Base-by-base conservation (phyloP, 2,888 invertebrate genomes). In the Vandiemenella viatica region DNA sequence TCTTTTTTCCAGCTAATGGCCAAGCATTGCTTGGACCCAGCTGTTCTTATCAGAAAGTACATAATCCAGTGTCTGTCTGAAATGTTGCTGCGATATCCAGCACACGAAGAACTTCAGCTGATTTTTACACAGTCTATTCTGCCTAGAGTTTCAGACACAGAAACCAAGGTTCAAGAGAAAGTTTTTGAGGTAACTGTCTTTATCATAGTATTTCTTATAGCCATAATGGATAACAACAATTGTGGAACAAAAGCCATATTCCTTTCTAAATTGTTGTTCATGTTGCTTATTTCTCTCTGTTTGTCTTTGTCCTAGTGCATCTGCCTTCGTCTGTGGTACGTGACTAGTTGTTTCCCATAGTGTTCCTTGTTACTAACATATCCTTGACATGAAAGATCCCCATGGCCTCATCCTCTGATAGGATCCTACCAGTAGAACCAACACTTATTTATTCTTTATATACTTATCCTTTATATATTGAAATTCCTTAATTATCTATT, bases 121-220 rank as follows among this genome's bases (percentile, higher is more conserved):
- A 65, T 61, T 20, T 72, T 69, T 69, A 62, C 68, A 1, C 58
- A 60, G 43, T 61, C 65, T 17, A 71, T 74, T 5, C 58, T 77
- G 5, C 74, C 76, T 1, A 64, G 71, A 48, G 67, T 76, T 43
- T 68, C 70, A 53, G 77, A 78, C 58, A 61, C 72, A 22, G 77
- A 77, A 57, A 58, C 63, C 0, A 65, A 63, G 32, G 62, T 66
- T 1, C 67, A 69, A 50, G 69, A 69, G 48, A 69, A 67, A 56
- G 68, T 68, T 49, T 56, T 68, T 43, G 66, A 68, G 54, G 61
- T 64, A 17, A 51, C 48, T 51, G 17, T n/a, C 15, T 38, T 5
- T n/a, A 17, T 15, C 4, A 8, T 23, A 38, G 23, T 16, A 45
- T 19, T 20, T n/a, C 17, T 38, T 15, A 38, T 16, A 8, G 13